Evolutionary conservation across 2,888 invertebrate genomes (phyloP), one percentile per base, ranked within the genome.

Genomic region (Macaria notata): DNA sequence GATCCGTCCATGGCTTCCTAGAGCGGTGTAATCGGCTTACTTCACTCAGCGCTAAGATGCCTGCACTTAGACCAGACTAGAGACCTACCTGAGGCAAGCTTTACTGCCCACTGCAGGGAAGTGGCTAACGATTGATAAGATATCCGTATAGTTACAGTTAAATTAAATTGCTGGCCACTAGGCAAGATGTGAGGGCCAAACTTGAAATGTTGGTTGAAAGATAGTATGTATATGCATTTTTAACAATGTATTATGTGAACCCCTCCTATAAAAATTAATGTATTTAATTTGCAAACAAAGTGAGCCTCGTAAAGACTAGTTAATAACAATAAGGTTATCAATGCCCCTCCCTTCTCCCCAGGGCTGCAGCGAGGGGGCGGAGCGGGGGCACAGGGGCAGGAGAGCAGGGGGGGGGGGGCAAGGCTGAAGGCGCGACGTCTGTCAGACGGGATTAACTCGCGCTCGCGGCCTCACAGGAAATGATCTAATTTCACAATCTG

Each of bases 401-500:
- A n/a, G n/a, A n/a, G n/a, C n/a, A n/a, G 47, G 29, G 39, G 41
- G 33, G 47, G n/a, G 7, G 30, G 7, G n/a, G 4, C 4, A 7
- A 36, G 33, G 33, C 33, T 36, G 7, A 7, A 36, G 33, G 33
- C 33, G 29, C 49, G 45, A 39, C 49, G 30, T 47, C 45, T 50
- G 56, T 53, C 56, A 50, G 39, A 48, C 30, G 53, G 53, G 56
- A 63, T 60, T 65, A 54, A 65, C 63, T 59, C 33, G 41, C 50
- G 36, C 31, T 41, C 54, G 53, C 57, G 53, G 53, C 46, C 61
- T 56, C 64, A 46, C 62, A 61, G 59, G 59, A 55, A 60, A 62
- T 52, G 49, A 58, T 66, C 62, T 59, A 57, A 62, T 61, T 64
- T 57, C 61, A 45, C 59, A 43, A 61, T 61, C 61, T 47, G 62